Base-by-base conservation (phyloP, 2,113 vertebrate genomes). In the Lepus europaeus region DNA sequence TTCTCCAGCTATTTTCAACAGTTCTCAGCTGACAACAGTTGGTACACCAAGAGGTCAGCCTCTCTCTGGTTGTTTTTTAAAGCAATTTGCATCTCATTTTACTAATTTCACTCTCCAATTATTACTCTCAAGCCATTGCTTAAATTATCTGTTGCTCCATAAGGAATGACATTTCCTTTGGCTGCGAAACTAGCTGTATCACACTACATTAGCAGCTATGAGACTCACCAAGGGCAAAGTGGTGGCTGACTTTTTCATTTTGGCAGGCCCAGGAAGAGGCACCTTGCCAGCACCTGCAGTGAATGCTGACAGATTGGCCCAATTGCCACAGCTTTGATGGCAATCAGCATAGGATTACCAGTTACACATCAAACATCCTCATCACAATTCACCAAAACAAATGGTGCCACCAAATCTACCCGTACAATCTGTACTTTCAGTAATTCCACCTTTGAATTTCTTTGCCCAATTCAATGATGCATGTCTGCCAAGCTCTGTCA, bases 71-170 rank as follows among this genome's bases (percentile, higher is more conserved):
- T 93, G 80, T 88, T 98, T 93, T 96, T 97, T 84, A 95, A 81
- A 98, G 94, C 90, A 97, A 97, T 98, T 98, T 98, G 96, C 96
- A 98, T 97, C 96, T 97, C 94, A 97, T 97, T 98, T 97, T 98
- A 97, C 97, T 97, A 97, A 98, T 98, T 98, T 97, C 97, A 95
- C 94, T 97, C 96, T 97, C 96, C 97, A 97, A 97, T 98, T 98
- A 98, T 96, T 97, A 96, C 95, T 98, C 96, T 98, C 96, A 97
- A 98, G 97, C 97, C 98, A 98, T 94, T 92, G 92, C 97, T 98
- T 98, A 98, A 98, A 98, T 98, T 98, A 98, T 98, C 97, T 95
- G 95, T 91, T 97, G 97, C 96, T 98, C 98, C 97, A 97, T 70
- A 87, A 98, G 97, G 97, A 98, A 95, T 19, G 64, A 93, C 97